Base-by-base conservation (phyloP, 2,113 vertebrate genomes). In the Nerophis ophidion region DNA sequence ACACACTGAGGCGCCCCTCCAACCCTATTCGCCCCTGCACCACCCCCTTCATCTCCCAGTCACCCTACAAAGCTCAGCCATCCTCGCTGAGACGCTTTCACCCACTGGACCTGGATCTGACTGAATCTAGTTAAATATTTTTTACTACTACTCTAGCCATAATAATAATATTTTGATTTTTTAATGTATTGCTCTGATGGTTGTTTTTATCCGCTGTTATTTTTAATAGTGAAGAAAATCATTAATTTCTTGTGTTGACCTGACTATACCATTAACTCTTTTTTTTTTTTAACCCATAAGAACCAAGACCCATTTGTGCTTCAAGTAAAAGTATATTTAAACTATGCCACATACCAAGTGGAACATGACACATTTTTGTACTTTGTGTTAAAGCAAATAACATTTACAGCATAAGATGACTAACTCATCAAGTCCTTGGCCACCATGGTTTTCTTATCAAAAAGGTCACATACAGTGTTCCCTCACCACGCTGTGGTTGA, bases 141-240 rank as follows among this genome's bases (percentile, higher is more conserved):
- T 88, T 80, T 87, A 85, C 82, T 69, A 82, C 80, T 81, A 76
- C 70, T 87, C 69, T 81, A 86, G 86, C 86, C 86, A 88, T 89
- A 87, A 79, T 81, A 76, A 81, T 81, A 33, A 14, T 55, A 44
- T 80, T 63, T 83, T 86, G 74, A 63, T 78, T 85, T 86, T 86
- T 70, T 77, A 79, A 81, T 80, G 84, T 84, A 86, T 84, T 86
- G 63, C 71, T 83, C 72, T 70, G 66, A 73, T 81, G 70, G 44
- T 86, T 59, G 63, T 81, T 85, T 56, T 77, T 67, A 66, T 60
- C 65, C 72, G 72, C 58, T 62, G 63, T 78, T 82, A 81, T 75
- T 68, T 73, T 72, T 68, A 73, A 68, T 65, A 57, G 65, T 17
- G 38, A 65, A 66, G 75, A 71, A 61, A 62, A 58, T 50, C 34